Evolutionary conservation across 1,140 invertebrate species (phyloP).

Genomic region (Ruditapes philippinarum): DNA sequence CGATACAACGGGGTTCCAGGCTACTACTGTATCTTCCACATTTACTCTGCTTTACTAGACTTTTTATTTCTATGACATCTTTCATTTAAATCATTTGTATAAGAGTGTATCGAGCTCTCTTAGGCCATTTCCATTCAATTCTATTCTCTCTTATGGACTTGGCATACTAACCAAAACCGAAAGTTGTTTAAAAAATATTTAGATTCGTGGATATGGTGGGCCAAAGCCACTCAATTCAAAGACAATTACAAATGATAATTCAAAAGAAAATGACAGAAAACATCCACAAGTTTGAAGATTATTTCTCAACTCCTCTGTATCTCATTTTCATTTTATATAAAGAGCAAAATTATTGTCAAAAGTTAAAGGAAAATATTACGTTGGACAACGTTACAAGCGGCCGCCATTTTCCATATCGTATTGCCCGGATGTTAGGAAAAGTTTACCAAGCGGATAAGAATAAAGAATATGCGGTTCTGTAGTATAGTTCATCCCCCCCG

Average conservation of each 20-base stretch:
- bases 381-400: slow-evolving; percentile 62
- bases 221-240: slow-evolving; percentile 43
- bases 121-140: too few species aligned
- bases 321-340: neutral
- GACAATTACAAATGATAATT: neutral
- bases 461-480: too few species aligned
- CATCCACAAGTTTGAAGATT: neutral
- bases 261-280: neutral
- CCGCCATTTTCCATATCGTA: neutral
- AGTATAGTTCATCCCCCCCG: too few species aligned
- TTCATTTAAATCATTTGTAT: too few species aligned
- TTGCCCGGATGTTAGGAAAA: neutral
- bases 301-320: neutral
- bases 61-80: too few species aligned
- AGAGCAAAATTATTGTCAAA: too few species aligned
- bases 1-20: too few species aligned
- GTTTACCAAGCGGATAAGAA: neutral
- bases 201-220: slow-evolving; percentile 29
- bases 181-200: neutral
- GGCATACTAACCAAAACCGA: too few species aligned
- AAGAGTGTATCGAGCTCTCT: too few species aligned
- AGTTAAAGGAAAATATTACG: neutral
- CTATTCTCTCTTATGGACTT: too few species aligned
- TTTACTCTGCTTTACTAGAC: too few species aligned
- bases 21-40: too few species aligned